Percentiles rank a stretch among this genome's conserved stretches.
These are phyloP conservation scores for Myotis yumanensis DNA, from an alignment of 2,113 vertebrate genomes.

Conservation along the genomic window DNA sequence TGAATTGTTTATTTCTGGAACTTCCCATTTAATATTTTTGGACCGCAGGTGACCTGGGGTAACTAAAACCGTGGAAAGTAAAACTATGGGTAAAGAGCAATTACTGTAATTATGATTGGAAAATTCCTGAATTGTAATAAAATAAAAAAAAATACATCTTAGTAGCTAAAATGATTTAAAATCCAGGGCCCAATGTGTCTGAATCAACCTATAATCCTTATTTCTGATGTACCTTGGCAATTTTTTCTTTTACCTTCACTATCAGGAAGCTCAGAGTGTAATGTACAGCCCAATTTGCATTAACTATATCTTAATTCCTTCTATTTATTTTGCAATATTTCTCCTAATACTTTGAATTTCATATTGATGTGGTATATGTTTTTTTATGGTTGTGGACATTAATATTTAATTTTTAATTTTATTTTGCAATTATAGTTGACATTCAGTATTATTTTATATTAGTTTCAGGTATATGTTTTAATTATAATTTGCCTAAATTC, in stretches of 20 bases:
- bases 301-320: background rate
- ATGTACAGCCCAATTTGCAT: background rate
- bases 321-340: background rate
- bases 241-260: background rate
- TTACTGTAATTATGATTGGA: background rate
- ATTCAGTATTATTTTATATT: background rate
- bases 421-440: background rate
- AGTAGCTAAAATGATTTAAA: slow-evolving; percentile 21
- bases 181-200: background rate
- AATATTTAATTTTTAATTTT: background rate
- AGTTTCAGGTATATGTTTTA: background rate
- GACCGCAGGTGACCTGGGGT: background rate
- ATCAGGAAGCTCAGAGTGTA: background rate
- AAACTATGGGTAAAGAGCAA: background rate
- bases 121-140: background rate
- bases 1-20: background rate
- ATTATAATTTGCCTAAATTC: background rate
- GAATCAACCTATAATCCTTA: background rate
- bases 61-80: background rate
- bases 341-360: background rate
- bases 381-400: background rate
- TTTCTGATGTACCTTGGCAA: background rate
- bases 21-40: background rate
- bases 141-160: background rate
- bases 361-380: background rate